A percentile compares a stretch with the other conserved stretches of the same genome.
Evolutionary conservation across 2,113 vertebrate species (phyloP).

Genomic region (Amblyopsis rosae): DNA sequence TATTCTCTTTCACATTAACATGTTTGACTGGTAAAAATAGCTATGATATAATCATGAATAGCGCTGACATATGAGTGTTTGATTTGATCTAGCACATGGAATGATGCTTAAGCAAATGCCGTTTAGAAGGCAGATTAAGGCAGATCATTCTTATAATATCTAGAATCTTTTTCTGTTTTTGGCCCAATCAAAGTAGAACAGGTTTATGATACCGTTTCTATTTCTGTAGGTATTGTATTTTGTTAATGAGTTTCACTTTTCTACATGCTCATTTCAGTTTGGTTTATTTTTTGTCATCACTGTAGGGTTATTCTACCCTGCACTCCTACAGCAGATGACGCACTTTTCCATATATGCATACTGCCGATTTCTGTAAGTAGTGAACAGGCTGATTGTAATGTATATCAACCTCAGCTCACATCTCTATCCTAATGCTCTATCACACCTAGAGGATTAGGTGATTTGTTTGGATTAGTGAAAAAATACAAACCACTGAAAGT

Average conservation of each 20-base stretch:
- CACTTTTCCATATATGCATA: conserved; percentile 63
- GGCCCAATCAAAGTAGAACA: not conserved
- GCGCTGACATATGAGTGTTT: too few species aligned
- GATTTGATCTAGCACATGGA: too few species aligned
- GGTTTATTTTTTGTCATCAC: not conserved
- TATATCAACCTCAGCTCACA: not conserved
- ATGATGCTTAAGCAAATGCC: not conserved
- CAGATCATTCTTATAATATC: not conserved
- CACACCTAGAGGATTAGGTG: not conserved
- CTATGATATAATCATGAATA: too few species aligned
- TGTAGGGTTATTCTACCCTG: conserved; percentile 69
- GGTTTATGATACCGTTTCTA: not conserved
- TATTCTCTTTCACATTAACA: too few species aligned
- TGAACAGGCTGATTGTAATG: not conserved
- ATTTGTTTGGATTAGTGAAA: too few species aligned
- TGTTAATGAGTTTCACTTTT: not conserved
- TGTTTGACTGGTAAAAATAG: too few species aligned
- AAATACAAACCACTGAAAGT: not conserved
- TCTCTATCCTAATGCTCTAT: too few species aligned
- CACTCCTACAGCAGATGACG: conserved; percentile 61
- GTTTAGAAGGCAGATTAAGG: not conserved
- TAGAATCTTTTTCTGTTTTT: not conserved
- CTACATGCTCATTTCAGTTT: not conserved
- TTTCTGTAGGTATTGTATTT: not conserved
- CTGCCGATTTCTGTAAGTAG: conserved; percentile 67